Evolutionary conservation across 1,140 invertebrate genomes (phyloP).

Genomic region (Drosophila nebulosa): DNA sequence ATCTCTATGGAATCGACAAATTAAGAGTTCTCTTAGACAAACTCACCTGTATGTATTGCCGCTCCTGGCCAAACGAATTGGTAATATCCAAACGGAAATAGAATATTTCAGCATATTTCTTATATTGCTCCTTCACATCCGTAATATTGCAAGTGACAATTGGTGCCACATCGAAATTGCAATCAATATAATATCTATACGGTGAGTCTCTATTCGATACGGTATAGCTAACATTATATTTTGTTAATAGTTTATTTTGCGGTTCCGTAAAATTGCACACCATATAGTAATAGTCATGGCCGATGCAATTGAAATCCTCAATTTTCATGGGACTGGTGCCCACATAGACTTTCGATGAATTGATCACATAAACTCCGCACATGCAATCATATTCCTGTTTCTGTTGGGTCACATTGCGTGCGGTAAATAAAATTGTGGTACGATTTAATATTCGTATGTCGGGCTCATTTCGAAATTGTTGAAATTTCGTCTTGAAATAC

Average conservation of each 20-base stretch:
- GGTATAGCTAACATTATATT: conserved; percentile 51
- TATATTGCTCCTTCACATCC: conserved; percentile 43
- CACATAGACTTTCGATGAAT: conserved; percentile 37
- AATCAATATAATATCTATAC: conserved; percentile 49
- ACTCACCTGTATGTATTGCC: conserved; percentile 30
- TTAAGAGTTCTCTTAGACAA: too few species aligned
- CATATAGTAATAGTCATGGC: conserved; percentile 63
- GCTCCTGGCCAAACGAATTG: conserved; percentile 33
- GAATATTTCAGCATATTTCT: conserved; percentile 39
- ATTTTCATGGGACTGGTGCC: conserved; percentile 48
- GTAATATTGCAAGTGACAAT: conserved; percentile 64
- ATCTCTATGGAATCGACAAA: too few species aligned
- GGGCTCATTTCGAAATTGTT: neutral
- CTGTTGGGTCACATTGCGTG: conserved; percentile 32
- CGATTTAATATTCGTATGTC: conserved; percentile 32
- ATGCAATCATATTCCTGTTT: conserved; percentile 51
- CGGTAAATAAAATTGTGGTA: conserved; percentile 45
- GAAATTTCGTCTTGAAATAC: conserved; percentile 30
- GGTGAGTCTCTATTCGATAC: conserved; percentile 15
- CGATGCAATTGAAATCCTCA: conserved; percentile 53
- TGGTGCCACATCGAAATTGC: conserved; percentile 53
- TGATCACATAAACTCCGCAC: conserved; percentile 48
- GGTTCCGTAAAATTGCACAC: conserved; percentile 65
- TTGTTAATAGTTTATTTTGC: conserved; percentile 51
- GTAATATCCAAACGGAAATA: conserved; percentile 37